A percentile compares a stretch with the other conserved stretches of the same genome.
phyloP scores from a whole-genome alignment of 2,113 vertebrate genomes.

The Pogona vitticeps region DNA sequence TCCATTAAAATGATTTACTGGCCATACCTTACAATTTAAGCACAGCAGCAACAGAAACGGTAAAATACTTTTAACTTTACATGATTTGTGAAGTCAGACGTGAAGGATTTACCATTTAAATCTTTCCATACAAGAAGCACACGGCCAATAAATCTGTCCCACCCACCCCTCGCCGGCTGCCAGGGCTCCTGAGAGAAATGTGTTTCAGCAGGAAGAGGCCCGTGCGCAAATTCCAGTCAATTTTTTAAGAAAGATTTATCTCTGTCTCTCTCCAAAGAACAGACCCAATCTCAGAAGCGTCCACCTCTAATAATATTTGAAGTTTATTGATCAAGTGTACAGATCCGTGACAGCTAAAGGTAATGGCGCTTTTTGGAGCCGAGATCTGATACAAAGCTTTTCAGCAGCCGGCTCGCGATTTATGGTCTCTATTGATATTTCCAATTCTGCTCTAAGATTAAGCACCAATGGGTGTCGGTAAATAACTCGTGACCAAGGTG shows the following conservation, averaged over 20 bases:
- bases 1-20: conserved; percentile 90
- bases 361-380: conserved; percentile 84
- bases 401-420: conserved; percentile 81
- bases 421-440: conserved; percentile 85
- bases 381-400: conserved; percentile 81
- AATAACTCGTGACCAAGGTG: conserved; percentile 66
- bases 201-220: conserved; percentile 82
- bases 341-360: conserved; percentile 87
- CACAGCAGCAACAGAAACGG: conserved; percentile 86
- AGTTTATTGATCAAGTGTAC: conserved; percentile 91
- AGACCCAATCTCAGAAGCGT: conserved; percentile 86
- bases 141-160: conserved; percentile 87
- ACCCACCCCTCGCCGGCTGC: conserved; percentile 61
- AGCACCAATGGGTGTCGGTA: conserved; percentile 71
- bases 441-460: conserved; percentile 83
- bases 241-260: conserved; percentile 92
- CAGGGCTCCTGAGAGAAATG: conserved; percentile 82
- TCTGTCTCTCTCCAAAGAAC: conserved; percentile 82
- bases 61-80: conserved; percentile 90
- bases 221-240: conserved; percentile 82
- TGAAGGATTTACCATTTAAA: conserved; percentile 93
- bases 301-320: conserved; percentile 92
- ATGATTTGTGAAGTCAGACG: conserved; percentile 94
- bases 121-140: conserved; percentile 90
- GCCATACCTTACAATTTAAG: conserved; percentile 87